A percentile compares a stretch with the other conserved stretches of the same genome.
phyloP scores from a whole-genome alignment of 2,113 vertebrate species.

The Cyprinodon variegatus region DNA sequence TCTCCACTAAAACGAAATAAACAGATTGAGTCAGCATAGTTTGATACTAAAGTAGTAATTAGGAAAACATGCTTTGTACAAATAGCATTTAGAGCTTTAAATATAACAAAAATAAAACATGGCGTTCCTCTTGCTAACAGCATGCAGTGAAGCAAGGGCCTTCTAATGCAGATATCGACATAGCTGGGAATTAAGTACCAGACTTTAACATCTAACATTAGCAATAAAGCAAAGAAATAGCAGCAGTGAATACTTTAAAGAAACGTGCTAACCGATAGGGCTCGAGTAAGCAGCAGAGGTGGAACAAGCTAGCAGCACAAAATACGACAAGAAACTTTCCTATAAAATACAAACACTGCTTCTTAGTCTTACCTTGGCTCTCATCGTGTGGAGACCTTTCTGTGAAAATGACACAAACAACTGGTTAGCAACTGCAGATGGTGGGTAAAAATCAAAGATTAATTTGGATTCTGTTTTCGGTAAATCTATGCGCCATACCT shows the following conservation, averaged over 20 bases:
- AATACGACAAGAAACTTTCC: not conserved
- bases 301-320: not conserved
- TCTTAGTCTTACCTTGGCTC: conserved; percentile 85
- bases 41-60: not conserved
- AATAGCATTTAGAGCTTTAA: not conserved
- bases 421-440: conserved; percentile 52
- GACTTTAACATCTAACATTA: no score
- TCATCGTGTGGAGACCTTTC: conserved; percentile 83
- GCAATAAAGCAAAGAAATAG: no score
- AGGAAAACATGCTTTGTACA: not conserved
- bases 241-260: not conserved
- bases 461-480: conserved; percentile 63
- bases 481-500: rapidly evolving
- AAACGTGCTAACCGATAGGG: rapidly evolving
- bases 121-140: not conserved
- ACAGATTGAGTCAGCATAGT: not conserved
- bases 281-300: not conserved
- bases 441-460: conserved; percentile 40
- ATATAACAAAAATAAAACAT: not conserved
- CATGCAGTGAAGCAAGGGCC: not conserved
- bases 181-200: not conserved
- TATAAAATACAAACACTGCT: rapidly evolving
- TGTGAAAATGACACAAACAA: conserved; percentile 60
- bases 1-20: conserved; percentile 83
- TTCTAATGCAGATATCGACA: not conserved